Evolutionary conservation across 2,888 invertebrate species (phyloP).

Genomic region (Arctia plantaginis): DNA sequence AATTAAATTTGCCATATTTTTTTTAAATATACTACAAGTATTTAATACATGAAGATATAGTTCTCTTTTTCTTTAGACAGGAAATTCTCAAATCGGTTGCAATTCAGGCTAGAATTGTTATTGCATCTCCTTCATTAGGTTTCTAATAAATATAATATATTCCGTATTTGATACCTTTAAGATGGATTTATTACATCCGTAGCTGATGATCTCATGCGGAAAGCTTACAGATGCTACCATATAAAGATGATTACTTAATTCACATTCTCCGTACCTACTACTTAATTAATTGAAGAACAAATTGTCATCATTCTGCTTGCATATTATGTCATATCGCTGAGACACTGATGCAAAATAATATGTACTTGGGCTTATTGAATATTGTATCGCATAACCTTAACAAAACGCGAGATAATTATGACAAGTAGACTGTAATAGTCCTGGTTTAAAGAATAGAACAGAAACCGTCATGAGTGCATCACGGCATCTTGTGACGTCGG

Average conservation of each 20-base stretch:
- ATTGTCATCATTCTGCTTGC: not conserved
- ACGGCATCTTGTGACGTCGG: not conserved
- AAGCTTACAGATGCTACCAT: not conserved
- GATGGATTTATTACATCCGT: not conserved
- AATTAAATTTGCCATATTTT: too few species aligned
- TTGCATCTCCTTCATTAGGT: not conserved
- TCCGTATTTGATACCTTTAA: not conserved
- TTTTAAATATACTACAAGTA: too few species aligned
- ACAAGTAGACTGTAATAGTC: not conserved
- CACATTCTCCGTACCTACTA: not conserved
- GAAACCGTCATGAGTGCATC: not conserved
- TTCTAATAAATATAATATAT: not conserved
- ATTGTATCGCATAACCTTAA: not conserved
- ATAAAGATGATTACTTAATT: not conserved
- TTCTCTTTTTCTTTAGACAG: too few species aligned
- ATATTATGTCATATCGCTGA: not conserved
- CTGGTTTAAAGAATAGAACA: not conserved
- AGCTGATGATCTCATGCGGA: not conserved
- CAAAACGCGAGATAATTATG: not conserved
- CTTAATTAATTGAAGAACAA: slow-evolving; percentile 1
- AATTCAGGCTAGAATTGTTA: too few species aligned
- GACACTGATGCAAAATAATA: not conserved
- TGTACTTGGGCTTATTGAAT: not conserved
- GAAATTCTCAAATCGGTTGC: too few species aligned
- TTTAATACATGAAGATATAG: too few species aligned